phyloP scores from a whole-genome alignment of 1,140 invertebrate genomes.

The Eurytemora carolleeae region DNA sequence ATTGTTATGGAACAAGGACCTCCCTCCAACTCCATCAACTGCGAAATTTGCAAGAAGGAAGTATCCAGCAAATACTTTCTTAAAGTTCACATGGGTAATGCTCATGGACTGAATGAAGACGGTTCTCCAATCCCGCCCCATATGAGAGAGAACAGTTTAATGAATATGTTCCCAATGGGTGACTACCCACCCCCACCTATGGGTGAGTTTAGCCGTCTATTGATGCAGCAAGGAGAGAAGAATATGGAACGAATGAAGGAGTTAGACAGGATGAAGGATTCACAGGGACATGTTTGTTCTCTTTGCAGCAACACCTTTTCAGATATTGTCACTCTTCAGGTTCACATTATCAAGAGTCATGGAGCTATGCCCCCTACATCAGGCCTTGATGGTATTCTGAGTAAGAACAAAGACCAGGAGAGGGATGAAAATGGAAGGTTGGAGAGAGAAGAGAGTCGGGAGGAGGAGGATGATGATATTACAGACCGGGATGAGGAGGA shows the following conservation, averaged over 20 bases:
- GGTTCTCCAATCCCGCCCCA: slow-evolving; percentile 22
- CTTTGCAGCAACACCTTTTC: slow-evolving; percentile 30
- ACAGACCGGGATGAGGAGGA: background rate
- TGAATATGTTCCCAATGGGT: slow-evolving; percentile 63
- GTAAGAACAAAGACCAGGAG: slow-evolving; percentile 1
- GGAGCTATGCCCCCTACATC: slow-evolving; percentile 15
- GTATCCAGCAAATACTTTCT: slow-evolving; percentile 93
- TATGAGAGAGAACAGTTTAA: slow-evolving; percentile 52
- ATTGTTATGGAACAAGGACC: slow-evolving; percentile 55
- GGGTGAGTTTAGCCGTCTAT: slow-evolving; percentile 18
- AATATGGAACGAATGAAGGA: background rate
- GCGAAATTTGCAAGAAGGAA: slow-evolving; percentile 93
- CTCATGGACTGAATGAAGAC: slow-evolving; percentile 74
- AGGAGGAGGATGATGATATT: slow-evolving; percentile 15
- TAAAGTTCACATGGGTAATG: slow-evolving; percentile 89
- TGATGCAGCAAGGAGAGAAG: slow-evolving; percentile 14
- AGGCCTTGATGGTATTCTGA: background rate
- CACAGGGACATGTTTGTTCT: slow-evolving; percentile 24
- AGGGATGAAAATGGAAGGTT: background rate
- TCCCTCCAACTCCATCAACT: slow-evolving; percentile 46
- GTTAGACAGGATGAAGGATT: background rate
- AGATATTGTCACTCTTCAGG: slow-evolving; percentile 31
- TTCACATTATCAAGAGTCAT: slow-evolving; percentile 36
- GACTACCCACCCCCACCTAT: slow-evolving; percentile 47
- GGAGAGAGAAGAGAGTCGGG: slow-evolving; percentile 9